Percentiles rank a stretch among this genome's conserved stretches.
These are phyloP conservation scores for Antigone vipio DNA, from an alignment of 2,113 vertebrate genomes.

Conservation along the genomic window DNA sequence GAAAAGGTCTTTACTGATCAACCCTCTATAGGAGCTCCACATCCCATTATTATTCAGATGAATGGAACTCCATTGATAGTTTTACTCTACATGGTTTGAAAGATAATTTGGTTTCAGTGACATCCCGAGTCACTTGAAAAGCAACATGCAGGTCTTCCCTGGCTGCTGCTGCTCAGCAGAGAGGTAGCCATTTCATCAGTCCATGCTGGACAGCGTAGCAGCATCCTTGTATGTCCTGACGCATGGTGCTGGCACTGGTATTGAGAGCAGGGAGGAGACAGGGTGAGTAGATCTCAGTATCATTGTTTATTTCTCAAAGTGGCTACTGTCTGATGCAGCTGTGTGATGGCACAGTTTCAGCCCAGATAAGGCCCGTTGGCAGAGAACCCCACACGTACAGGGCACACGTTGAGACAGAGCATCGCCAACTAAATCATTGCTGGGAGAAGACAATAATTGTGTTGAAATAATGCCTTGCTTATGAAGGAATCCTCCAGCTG, in stretches of 20 bases:
- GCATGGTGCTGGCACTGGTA: not conserved
- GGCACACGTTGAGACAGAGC: conserved; percentile 24
- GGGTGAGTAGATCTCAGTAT: not conserved
- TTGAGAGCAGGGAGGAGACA: not conserved
- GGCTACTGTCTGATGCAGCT: conserved; percentile 47
- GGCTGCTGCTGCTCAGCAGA: not conserved
- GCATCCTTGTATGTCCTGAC: not conserved
- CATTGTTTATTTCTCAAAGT: conserved; percentile 54
- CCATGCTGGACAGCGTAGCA: fast-evolving
- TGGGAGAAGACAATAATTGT: conserved; percentile 46
- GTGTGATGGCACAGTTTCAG: not conserved
- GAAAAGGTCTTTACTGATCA: not conserved
- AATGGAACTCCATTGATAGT: not conserved
- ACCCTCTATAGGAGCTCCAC: not conserved
- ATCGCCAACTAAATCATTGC: not conserved
- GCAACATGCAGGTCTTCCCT: not conserved
- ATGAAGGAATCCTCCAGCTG: conserved; percentile 45
- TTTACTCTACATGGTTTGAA: not conserved
- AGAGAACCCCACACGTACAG: not conserved
- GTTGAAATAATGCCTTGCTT: conserved; percentile 42
- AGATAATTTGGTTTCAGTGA: not conserved
- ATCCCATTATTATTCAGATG: not conserved
- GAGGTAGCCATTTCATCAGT: not conserved
- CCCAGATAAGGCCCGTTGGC: not conserved
- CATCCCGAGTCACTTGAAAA: not conserved